phyloP scores from a whole-genome alignment of 2,797 vertebrate genomes.

The Jordanella pulchra region DNA sequence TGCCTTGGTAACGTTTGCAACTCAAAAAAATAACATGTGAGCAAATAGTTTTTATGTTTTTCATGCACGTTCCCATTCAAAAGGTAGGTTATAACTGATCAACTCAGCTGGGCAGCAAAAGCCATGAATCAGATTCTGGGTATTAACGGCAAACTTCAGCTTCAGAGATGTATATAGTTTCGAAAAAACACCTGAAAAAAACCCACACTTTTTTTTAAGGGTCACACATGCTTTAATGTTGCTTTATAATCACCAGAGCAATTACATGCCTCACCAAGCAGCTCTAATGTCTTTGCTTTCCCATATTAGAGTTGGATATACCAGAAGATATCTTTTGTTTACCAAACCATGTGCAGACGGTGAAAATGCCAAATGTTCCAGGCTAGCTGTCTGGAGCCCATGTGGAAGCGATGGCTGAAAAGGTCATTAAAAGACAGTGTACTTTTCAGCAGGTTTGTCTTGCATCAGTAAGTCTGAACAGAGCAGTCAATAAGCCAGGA shows the following conservation, averaged over 20 bases:
- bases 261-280: not conserved
- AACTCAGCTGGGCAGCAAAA: not conserved
- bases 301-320: not conserved
- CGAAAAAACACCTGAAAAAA: no score
- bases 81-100: not conserved
- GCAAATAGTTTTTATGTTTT: not conserved
- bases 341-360: slow-evolving; percentile 10
- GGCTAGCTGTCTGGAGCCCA: slow-evolving; percentile 27
- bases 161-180: not conserved
- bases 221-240: not conserved
- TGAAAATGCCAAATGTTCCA: slow-evolving; percentile 41
- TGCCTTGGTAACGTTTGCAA: no score
- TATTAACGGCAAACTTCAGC: not conserved
- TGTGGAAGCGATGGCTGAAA: slow-evolving; percentile 50
- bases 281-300: not conserved
- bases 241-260: not conserved
- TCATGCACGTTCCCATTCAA: not conserved
- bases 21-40: not conserved
- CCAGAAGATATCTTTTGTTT: slow-evolving; percentile 29
- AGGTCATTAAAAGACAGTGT: slow-evolving; percentile 56
- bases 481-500: slow-evolving; percentile 58
- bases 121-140: not conserved
- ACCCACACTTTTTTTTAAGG: not conserved
- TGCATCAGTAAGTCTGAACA: slow-evolving; percentile 36
- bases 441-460: slow-evolving; percentile 42